A percentile compares a stretch with the other conserved stretches of the same genome.
These are phyloP conservation scores for Aelia acuminata DNA, from an alignment of 2,888 invertebrate species.

Conservation along the genomic window DNA sequence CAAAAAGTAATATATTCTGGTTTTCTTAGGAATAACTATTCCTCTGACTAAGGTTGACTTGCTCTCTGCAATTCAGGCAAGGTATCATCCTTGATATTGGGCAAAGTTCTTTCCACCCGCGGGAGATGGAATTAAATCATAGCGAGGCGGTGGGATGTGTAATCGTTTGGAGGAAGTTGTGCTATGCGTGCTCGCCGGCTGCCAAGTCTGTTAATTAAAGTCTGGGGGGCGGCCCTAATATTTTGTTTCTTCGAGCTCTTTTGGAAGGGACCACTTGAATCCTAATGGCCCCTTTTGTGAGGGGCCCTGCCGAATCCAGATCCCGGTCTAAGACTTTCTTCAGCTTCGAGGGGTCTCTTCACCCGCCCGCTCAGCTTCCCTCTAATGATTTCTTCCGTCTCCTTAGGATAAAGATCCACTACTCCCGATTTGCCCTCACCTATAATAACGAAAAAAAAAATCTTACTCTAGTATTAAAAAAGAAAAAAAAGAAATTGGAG, in stretches of 20 bases:
- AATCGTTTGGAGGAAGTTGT: not conserved
- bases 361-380: not conserved
- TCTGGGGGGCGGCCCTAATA: not conserved
- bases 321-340: constrained; percentile 28
- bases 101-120: not conserved
- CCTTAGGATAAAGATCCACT: constrained; percentile 28
- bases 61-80: not conserved
- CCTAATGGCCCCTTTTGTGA: constrained; percentile 41
- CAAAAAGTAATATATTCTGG: not conserved
- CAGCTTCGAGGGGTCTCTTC: constrained; percentile 32
- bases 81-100: not conserved
- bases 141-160: not conserved
- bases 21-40: not conserved
- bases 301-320: constrained; percentile 41
- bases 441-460: not conserved
- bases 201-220: constrained; percentile 43
- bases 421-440: not conserved
- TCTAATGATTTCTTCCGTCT: constrained; percentile 9
- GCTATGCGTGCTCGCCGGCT: not conserved
- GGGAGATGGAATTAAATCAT: constrained; percentile 24
- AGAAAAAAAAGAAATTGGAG: not conserved
- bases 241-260: constrained; percentile 45
- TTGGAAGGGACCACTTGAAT: constrained; percentile 37
- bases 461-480: not conserved
- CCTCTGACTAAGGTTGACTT: not conserved